Evolutionary conservation across 2,113 vertebrate genomes (phyloP).

Genomic region (Tamias sibiricus): DNA sequence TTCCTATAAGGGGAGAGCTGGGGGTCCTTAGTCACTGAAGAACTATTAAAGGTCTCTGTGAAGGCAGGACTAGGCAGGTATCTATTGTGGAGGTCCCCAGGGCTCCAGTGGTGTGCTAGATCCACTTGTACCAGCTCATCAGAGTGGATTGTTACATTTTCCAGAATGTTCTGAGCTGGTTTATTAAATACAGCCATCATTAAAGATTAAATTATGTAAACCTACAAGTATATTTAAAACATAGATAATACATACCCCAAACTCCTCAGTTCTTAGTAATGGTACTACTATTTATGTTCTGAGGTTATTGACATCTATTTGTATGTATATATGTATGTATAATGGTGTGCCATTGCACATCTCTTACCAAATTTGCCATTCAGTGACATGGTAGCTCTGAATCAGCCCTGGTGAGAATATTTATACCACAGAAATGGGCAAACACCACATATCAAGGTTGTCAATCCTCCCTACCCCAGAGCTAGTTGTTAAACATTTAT

Average conservation of each 20-base stretch:
- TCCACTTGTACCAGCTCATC: background rate
- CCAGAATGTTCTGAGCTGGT: background rate
- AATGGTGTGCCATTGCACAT: background rate
- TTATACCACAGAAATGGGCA: background rate
- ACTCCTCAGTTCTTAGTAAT: background rate
- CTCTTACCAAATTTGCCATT: background rate
- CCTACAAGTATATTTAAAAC: background rate
- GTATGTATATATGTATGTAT: no score
- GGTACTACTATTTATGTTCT: background rate
- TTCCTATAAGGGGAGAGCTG: background rate
- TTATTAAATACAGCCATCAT: constrained; percentile 10
- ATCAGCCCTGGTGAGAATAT: background rate
- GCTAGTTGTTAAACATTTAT: background rate
- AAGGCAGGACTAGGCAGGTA: background rate
- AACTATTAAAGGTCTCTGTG: background rate
- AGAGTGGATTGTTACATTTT: background rate
- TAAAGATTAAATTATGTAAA: constrained; percentile 10
- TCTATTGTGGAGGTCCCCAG: background rate
- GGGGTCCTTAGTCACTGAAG: background rate
- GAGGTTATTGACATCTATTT: background rate
- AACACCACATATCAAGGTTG: background rate
- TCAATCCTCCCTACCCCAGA: background rate
- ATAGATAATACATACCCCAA: background rate
- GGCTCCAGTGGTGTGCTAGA: background rate
- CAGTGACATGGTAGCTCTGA: background rate